Conservation (phyloP, 2,797 vertebrate species). For the Chanos chanos region DNA sequence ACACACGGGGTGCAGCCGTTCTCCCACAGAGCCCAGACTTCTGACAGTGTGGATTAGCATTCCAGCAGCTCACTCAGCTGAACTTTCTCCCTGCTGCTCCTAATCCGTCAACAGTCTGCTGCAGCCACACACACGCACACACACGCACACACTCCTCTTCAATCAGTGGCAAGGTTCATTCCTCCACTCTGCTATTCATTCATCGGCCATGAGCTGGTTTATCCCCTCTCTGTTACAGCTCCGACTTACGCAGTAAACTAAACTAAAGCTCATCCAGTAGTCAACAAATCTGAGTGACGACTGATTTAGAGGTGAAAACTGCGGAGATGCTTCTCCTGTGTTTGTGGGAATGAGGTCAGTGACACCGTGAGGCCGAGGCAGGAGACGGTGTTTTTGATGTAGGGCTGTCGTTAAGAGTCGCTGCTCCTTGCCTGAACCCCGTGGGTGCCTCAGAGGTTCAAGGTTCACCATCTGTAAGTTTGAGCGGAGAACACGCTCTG, state of each 20-base stretch:
- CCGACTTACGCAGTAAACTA: no score
- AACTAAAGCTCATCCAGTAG: no score
- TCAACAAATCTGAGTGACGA: no score
- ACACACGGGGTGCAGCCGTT: background rate
- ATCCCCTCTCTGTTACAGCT: no score
- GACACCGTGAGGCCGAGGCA: no score
- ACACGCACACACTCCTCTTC: slow-evolving; percentile 10
- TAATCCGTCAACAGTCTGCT: slow-evolving; percentile 64
- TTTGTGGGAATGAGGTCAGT: slow-evolving; percentile 16
- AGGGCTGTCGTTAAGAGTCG: no score
- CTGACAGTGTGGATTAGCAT: slow-evolving; percentile 68
- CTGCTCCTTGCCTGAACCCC: no score
- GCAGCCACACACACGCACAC: slow-evolving; percentile 9
- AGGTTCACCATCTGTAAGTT: no score
- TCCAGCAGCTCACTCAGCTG: slow-evolving; percentile 61
- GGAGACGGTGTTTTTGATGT: no score
- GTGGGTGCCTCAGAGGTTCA: no score
- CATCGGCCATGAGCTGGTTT: background rate
- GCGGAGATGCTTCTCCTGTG: background rate
- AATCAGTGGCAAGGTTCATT: background rate
- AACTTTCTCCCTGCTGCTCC: slow-evolving; percentile 62
- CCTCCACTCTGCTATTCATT: background rate
- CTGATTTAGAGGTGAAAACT: background rate
- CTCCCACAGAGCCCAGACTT: slow-evolving; percentile 40
- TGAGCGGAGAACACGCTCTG: no score